Base-by-base conservation (phyloP, 1,140 invertebrate species). In the Belonocnema kinseyi region DNA sequence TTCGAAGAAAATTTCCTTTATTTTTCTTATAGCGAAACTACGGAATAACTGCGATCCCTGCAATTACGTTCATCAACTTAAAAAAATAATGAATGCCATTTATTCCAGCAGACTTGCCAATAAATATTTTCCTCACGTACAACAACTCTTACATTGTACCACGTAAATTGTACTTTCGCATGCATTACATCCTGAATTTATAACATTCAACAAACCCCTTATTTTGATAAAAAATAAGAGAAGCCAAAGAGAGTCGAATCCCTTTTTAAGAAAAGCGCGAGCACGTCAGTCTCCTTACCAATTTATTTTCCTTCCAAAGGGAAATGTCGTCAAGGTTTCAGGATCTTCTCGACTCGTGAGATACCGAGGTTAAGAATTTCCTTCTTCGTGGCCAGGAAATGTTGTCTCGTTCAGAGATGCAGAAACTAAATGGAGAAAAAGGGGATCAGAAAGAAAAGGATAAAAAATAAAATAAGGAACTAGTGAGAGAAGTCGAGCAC, bases 111-210 rank as follows among this genome's bases (percentile, higher is more conserved):
- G 33, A 16, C 33, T 16, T n/a, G 61, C 14, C n/a, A 40, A 4
- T 66, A 66, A 66, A 66, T 66, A 66, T 66, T 66, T 66, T 66
- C 61, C n/a, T 66, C 61, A 40, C 61, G 26, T 66, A 66, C 26
- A n/a, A 5, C 14, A 40, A 40, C 14, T 66, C 53, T 46, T 46
- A 46, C 40, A 46, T 46, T 54, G 21, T 61, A 61, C 14, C 19
- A 33, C 58, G 58, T 66, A 66, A 66, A 66, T 33, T 66, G 40
- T 11, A 46, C 40, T 46, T 46, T 46, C 40, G 40, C 12, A 26
- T 33, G 13, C 17, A 26, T 66, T 66, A 33, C 21, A 66, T 66
- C 21, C 26, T 33, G 58, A 66, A 66, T 66, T 66, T 66, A 66
- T 66, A 66, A 66, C 61, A 66, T 66, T 16, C 61, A 66, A 66